phyloP scores from a whole-genome alignment of 2,113 vertebrate species.

The Motacilla tschutschensis region DNA sequence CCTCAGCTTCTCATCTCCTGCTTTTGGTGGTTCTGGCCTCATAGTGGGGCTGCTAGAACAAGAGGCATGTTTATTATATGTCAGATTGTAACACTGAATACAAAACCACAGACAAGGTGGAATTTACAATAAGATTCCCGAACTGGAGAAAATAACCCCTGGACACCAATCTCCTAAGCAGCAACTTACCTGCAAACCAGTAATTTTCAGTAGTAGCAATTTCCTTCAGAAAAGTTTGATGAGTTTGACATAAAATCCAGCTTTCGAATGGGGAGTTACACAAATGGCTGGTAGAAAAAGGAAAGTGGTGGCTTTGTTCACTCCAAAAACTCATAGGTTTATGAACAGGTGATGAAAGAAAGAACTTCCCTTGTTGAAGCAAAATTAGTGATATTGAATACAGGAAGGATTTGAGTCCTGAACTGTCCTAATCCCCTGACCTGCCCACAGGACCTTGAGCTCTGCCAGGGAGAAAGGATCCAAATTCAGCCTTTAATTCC shows the following conservation, averaged over 20 bases:
- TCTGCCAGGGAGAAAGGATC: neutral
- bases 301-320: neutral
- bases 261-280: fast-evolving
- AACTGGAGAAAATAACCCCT: neutral
- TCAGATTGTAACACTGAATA: neutral
- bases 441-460: neutral
- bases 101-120: neutral
- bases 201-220: neutral
- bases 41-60: neutral
- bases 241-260: neutral
- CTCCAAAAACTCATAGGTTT: neutral
- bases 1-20: fast-evolving
- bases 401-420: neutral
- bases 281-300: neutral
- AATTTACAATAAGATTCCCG: neutral
- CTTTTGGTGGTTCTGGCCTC: neutral
- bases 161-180: neutral
- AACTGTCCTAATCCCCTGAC: neutral
- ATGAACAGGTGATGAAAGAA: neutral
- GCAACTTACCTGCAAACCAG: neutral
- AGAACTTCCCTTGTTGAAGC: neutral
- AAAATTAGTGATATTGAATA: neutral
- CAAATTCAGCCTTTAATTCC: neutral
- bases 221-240: neutral
- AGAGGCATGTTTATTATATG: neutral